Evolutionary conservation across 2,888 invertebrate species (phyloP), one percentile per base, ranked within the genome.

Genomic region (Platycheirus rosarum): DNA sequence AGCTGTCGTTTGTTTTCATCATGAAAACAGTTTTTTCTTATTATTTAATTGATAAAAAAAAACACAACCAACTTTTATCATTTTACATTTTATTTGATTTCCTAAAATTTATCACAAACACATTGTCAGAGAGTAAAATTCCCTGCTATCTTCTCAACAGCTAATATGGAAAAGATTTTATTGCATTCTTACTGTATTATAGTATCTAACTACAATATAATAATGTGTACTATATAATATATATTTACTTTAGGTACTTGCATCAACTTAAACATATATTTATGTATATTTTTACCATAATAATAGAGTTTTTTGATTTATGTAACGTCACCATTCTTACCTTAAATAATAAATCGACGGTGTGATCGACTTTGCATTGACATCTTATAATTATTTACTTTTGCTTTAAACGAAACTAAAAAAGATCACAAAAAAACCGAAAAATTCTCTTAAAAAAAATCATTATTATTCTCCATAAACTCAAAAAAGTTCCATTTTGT

Each of bases 291-390:
- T 37, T 9, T 1, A 23, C 3, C 6, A 23, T 23, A 23, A 23
- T 23, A 23, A 4, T n/a, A n/a, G n/a, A n/a, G n/a, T n/a, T n/a
- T n/a, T n/a, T n/a, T n/a, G n/a, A n/a, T 23, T 23, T 23, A 23
- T 69, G 63, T 75, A 79, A 75, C 69, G 57, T 49, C 20, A 79
- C 60, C 80, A 80, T 76, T 80, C 80, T 76, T 76, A 80, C 76
- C 18, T 29, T 29, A 51, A 20, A 42, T 62, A 46, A 46, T 48
- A 55, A 69, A 79, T 32, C 73, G 74, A 79, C 44, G 74, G 69
- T 79, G 74, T 75, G 48, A 79, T 79, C 68, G 75, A 57, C 49
- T 55, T 71, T 71, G 82, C 82, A 82, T 82, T 82, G 82, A 82
- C 82, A 68, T 71, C 46, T 60, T 60, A 60, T 70, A 80, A 32